Evolutionary conservation across 1,140 invertebrate species (phyloP).

Genomic region (Bacillus rossius): DNA sequence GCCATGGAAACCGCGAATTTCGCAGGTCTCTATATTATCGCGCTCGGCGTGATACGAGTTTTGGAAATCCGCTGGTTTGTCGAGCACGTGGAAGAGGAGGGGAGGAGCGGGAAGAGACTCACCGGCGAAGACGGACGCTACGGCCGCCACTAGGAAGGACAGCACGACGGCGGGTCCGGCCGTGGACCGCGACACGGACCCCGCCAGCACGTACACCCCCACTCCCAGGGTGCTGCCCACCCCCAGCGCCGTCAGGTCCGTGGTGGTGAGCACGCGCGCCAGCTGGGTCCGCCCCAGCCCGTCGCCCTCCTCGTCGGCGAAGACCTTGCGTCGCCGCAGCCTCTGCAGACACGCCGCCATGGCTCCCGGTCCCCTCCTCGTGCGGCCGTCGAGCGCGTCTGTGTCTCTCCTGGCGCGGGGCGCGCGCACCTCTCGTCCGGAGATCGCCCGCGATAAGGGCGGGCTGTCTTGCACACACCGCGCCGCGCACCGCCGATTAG

Average conservation of each 20-base stretch:
- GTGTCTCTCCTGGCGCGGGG: background rate
- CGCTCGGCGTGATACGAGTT: no score
- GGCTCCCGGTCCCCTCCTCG: background rate
- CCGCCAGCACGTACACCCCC: conserved; percentile 88
- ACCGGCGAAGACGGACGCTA: conserved; percentile 87
- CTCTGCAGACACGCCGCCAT: background rate
- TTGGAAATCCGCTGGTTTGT: no score
- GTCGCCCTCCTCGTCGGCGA: background rate
- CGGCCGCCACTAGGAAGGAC: conserved; percentile 82
- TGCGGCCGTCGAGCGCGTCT: background rate
- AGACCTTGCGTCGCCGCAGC: background rate
- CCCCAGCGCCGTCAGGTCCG: conserved; percentile 77
- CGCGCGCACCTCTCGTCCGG: background rate
- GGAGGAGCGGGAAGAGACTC: conserved; percentile 36
- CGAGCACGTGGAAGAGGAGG: no score
- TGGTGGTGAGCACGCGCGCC: conserved; percentile 63
- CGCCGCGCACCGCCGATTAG: background rate
- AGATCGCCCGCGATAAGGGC: background rate
- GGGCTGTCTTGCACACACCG: no score
- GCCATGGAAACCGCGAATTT: no score
- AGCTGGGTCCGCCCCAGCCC: conserved; percentile 50
- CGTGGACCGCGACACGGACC: conserved; percentile 74
- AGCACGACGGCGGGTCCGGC: conserved; percentile 84
- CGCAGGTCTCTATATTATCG: no score
- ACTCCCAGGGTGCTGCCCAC: conserved; percentile 85